Percentiles rank a stretch among this genome's conserved stretches.
These are phyloP conservation scores for Schizaphis graminum DNA, from an alignment of 2,888 invertebrate genomes.

Conservation along the genomic window DNA sequence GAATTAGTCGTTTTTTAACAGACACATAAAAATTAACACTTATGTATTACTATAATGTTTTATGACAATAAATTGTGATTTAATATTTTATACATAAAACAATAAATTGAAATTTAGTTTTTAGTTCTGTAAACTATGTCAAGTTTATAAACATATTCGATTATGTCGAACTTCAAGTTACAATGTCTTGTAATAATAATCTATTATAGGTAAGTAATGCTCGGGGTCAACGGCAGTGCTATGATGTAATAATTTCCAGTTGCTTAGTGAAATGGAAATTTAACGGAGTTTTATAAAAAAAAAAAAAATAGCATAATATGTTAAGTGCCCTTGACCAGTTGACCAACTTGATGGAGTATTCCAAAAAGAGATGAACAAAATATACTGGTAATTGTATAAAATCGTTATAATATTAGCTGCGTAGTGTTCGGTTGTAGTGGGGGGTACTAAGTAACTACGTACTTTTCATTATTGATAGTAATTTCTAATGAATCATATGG, in stretches of 20 bases:
- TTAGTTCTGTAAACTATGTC: slow-evolving; percentile 34
- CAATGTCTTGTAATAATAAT: slow-evolving; percentile 31
- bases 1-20: neutral
- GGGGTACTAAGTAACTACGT: neutral
- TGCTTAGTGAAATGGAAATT: slow-evolving; percentile 64
- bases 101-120: neutral
- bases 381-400: slow-evolving; percentile 18
- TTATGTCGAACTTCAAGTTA: slow-evolving; percentile 30
- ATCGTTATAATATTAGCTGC: neutral
- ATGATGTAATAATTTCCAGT: slow-evolving; percentile 60
- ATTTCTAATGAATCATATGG: neutral
- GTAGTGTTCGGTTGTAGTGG: neutral
- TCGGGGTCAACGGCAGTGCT: slow-evolving; percentile 59
- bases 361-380: slow-evolving; percentile 48
- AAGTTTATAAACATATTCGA: slow-evolving; percentile 29
- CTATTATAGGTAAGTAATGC: slow-evolving; percentile 49
- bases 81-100: neutral
- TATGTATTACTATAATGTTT: neutral
- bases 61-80: neutral
- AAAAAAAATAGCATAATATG: slow-evolving; percentile 46
- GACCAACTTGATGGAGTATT: slow-evolving; percentile 54
- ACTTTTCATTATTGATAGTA: neutral
- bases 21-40: neutral
- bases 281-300: slow-evolving; percentile 58
- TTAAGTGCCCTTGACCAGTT: slow-evolving; percentile 60